Conservation (phyloP, 2,113 vertebrate genomes). For the Rattus norvegicus region GRCr8 NC_086036.1:74060001-74060500, state of each 20-base stretch:
- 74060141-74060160: not conserved
- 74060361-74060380: not conserved
- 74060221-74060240: not conserved
- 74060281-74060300: not conserved
- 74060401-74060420: not conserved
- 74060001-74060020: fast-evolving
- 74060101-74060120: not conserved
- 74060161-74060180: not conserved
- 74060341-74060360: not conserved
- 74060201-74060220: too few species aligned
- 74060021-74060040: not conserved
- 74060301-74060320: not conserved
- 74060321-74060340: too few species aligned
- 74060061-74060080: fast-evolving
- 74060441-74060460: not conserved
- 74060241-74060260: not conserved
- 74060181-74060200: not conserved
- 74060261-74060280: not conserved
- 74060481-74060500: not conserved
- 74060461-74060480: not conserved
- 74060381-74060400: not conserved
- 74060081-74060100: not conserved
- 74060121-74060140: not conserved
- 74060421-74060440: not conserved
- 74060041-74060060: not conserved